A percentile compares a stretch with the other conserved stretches of the same genome.
Conservation (phyloP, 2,797 vertebrate species). For the Acrossocheilus wenchowensis region DNA sequence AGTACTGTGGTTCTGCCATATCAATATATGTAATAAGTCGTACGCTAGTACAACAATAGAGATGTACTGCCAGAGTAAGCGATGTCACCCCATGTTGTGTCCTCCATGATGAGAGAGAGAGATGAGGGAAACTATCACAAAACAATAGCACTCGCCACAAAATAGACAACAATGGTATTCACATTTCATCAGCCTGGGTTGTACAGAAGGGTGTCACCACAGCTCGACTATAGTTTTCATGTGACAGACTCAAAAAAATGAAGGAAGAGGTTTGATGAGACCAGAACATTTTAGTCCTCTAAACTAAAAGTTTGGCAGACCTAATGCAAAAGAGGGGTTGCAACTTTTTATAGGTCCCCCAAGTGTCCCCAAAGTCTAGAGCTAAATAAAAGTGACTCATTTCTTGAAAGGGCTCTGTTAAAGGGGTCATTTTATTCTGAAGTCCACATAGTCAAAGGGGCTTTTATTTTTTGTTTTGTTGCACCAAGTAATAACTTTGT, state of each 20-base stretch:
- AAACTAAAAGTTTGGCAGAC: not conserved
- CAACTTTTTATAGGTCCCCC: not conserved
- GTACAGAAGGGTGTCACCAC: not conserved
- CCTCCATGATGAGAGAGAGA: not conserved
- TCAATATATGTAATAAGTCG: not conserved
- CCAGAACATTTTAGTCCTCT: not conserved
- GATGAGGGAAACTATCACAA: not conserved
- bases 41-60: not conserved
- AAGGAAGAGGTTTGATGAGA: not conserved
- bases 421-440: slow-evolving; percentile 8
- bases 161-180: not conserved
- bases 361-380: not conserved
- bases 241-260: not conserved
- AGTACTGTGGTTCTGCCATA: not conserved
- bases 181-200: not conserved
- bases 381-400: slow-evolving; percentile 13
- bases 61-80: not conserved
- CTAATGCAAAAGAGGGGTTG: not conserved
- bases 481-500: not conserved
- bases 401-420: slow-evolving; percentile 4
- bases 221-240: not conserved
- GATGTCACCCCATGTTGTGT: not conserved
- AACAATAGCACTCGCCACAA: not conserved
- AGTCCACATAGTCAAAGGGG: not conserved
- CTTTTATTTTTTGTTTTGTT: not conserved